Conservation (phyloP, 2,888 invertebrate genomes). For the Crepidodera aurea region DNA sequence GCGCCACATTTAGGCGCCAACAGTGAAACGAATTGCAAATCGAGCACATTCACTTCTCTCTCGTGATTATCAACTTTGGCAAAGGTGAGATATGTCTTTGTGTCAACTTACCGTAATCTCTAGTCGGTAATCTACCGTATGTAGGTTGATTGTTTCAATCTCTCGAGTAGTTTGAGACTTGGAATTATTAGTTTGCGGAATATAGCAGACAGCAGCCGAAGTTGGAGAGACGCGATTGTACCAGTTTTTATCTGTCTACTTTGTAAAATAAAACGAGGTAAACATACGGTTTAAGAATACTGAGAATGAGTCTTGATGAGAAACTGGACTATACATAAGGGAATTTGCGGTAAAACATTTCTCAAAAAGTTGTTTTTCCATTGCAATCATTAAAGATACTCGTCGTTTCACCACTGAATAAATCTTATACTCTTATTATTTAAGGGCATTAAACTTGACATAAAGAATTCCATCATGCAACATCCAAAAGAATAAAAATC, state of each 20-base stretch:
- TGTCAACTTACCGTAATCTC: not conserved
- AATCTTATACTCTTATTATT: no score
- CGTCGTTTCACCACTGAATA: no score
- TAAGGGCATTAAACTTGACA: no score
- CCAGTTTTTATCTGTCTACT: not conserved
- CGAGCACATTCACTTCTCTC: not conserved
- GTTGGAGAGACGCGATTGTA: not conserved
- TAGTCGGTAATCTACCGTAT: not conserved
- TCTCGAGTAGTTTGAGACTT: not conserved
- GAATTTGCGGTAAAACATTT: not conserved
- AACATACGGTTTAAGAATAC: not conserved
- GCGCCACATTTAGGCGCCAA: conserved; percentile 10
- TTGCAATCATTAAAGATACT: no score
- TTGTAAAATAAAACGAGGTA: not conserved
- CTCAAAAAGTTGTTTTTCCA: no score
- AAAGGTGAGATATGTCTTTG: not conserved
- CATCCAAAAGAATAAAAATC: no score
- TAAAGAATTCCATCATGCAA: no score
- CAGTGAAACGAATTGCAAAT: not conserved
- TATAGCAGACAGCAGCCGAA: not conserved
- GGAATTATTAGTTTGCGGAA: conserved; percentile 9
- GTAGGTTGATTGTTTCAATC: not conserved
- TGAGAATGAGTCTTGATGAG: not conserved
- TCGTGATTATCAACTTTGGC: conserved; percentile 2
- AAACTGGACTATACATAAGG: not conserved